phyloP scores from a whole-genome alignment of 2,797 vertebrate species.

The Alfaro cultratus region DNA sequence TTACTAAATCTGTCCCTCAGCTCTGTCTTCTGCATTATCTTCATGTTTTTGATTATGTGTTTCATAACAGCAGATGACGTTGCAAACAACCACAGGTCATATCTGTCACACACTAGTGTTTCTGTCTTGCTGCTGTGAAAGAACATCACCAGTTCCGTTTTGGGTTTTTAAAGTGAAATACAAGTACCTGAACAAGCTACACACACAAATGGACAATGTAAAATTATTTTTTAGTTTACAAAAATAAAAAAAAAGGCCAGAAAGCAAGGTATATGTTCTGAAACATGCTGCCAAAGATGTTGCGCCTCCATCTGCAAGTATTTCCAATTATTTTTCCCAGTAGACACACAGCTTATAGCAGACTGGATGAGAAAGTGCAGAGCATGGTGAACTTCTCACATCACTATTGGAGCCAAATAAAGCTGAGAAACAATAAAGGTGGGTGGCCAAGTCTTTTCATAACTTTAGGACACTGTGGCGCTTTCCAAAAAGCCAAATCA shows the following conservation, averaged over 20 bases:
- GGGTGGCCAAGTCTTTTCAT: slow-evolving; percentile 48
- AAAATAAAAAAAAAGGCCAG: too few species aligned
- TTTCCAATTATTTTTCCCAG: slow-evolving; percentile 23
- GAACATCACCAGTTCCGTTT: slow-evolving; percentile 5
- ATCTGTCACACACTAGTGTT: slow-evolving; percentile 28
- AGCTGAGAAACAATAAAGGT: slow-evolving; percentile 60
- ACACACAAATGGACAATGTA: slow-evolving; percentile 9
- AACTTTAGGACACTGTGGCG: slow-evolving; percentile 28
- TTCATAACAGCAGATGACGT: slow-evolving; percentile 4
- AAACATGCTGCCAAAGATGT: slow-evolving; percentile 35
- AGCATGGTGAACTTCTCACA: slow-evolving; percentile 39
- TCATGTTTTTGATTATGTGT: not conserved
- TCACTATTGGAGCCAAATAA: slow-evolving; percentile 47
- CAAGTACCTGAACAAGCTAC: not conserved
- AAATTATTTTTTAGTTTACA: not conserved
- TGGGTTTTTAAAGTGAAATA: not conserved
- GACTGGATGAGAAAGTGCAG: slow-evolving; percentile 40
- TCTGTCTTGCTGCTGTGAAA: slow-evolving; percentile 9
- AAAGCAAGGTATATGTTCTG: not conserved
- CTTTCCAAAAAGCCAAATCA: slow-evolving; percentile 22
- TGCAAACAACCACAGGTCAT: slow-evolving; percentile 4
- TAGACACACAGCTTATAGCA: slow-evolving; percentile 43
- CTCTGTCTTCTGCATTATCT: not conserved
- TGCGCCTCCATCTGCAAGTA: slow-evolving; percentile 48
- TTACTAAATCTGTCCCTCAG: not conserved